phyloP scores from a whole-genome alignment of 1,140 invertebrate genomes.

The Nephila pilipes region DNA sequence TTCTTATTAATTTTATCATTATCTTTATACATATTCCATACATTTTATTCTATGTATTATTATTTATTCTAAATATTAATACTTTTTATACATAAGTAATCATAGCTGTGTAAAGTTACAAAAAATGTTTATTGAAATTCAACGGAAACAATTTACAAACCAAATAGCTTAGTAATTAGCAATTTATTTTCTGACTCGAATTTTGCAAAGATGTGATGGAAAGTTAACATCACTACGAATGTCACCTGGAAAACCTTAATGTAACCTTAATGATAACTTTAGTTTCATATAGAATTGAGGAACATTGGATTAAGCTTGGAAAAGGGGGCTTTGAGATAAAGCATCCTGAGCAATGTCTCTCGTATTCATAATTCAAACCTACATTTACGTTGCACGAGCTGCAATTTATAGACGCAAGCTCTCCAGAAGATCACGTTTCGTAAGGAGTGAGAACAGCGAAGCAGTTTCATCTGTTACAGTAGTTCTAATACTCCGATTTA shows the following conservation, averaged over 20 bases:
- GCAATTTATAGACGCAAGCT: background rate
- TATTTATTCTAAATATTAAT: no score
- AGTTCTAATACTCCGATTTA: constrained; percentile 1
- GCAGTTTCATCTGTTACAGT: background rate
- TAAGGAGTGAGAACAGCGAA: background rate
- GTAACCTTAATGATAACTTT: background rate
- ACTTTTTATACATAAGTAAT: no score
- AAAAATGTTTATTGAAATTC: no score
- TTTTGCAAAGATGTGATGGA: background rate
- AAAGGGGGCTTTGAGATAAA: constrained; percentile 2
- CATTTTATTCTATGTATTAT: no score
- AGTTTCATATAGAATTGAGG: background rate
- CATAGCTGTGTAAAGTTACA: no score
- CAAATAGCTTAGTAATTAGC: background rate
- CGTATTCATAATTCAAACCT: constrained; percentile 7
- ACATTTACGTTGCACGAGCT: background rate
- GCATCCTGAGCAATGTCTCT: background rate
- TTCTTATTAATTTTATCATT: no score
- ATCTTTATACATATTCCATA: no score
- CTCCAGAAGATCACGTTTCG: background rate
- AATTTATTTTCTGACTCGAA: background rate
- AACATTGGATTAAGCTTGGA: background rate
- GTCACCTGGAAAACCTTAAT: background rate
- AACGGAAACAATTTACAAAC: no score
- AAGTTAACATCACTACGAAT: background rate